These are phyloP conservation scores for Blastobasis lacticolella DNA, from an alignment of 2,888 invertebrate genomes.

Conservation along the genomic window DNA sequence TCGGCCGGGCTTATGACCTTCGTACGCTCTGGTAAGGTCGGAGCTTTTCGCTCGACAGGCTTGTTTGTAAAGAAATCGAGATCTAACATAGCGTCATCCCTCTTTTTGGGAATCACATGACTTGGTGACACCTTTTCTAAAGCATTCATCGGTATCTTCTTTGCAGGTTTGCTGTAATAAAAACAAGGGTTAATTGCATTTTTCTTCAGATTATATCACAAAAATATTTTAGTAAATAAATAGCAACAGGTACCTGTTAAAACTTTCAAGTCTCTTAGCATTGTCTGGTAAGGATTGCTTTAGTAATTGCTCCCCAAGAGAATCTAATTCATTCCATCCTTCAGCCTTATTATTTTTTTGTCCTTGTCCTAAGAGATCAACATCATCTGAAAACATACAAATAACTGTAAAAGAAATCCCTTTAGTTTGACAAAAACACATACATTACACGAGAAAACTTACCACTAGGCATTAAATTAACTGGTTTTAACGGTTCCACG, in stretches of 20 bases:
- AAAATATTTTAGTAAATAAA: not conserved
- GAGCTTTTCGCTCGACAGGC: constrained; percentile 24
- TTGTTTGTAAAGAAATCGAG: constrained; percentile 68
- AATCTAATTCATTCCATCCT: constrained; percentile 84
- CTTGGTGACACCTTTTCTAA: constrained; percentile 56
- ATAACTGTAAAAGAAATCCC: not conserved
- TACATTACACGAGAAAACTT: constrained; percentile 13
- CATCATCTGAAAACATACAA: constrained; percentile 37
- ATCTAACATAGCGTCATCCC: constrained; percentile 51
- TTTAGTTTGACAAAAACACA: not conserved
- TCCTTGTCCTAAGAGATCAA: constrained; percentile 40
- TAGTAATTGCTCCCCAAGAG: constrained; percentile 85
- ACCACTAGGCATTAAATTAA: constrained; percentile 50
- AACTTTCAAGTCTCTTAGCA: constrained; percentile 49
- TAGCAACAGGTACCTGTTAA: constrained; percentile 36
- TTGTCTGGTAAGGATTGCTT: constrained; percentile 78
- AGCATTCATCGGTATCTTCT: constrained; percentile 79
- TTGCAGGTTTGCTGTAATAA: constrained; percentile 60
- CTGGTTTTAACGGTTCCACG: constrained; percentile 52
- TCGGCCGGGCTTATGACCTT: constrained; percentile 36
- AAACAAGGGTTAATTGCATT: not conserved
- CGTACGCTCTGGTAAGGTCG: constrained; percentile 4
- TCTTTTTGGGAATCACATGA: constrained; percentile 27
- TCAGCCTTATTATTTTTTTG: constrained; percentile 42
- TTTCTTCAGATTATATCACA: not conserved